Percentiles rank a stretch among this genome's conserved stretches.
Evolutionary conservation across 1,140 invertebrate genomes (phyloP).

Genomic region (Oppia nitens): DNA sequence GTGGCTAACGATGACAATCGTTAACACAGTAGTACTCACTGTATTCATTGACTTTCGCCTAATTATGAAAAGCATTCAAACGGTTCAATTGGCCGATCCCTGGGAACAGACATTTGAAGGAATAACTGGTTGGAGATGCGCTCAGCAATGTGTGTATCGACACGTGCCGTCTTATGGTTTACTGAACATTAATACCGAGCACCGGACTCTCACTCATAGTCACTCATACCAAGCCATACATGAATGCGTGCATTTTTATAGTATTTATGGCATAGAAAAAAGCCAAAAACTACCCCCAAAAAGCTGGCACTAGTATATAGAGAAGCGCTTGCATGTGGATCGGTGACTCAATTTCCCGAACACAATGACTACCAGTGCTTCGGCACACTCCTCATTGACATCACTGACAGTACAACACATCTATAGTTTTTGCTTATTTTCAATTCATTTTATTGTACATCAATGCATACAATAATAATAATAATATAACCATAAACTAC

Average conservation of each 20-base stretch:
- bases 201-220: neutral
- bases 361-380: neutral
- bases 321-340: neutral
- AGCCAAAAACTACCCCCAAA: neutral
- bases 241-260: neutral
- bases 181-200: neutral
- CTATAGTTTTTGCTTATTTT: neutral
- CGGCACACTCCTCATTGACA: neutral
- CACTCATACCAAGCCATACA: neutral
- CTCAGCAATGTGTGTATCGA: neutral
- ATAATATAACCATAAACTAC: no score
- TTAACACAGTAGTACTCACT: neutral
- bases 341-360: conserved; percentile 11
- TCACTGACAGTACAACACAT: neutral
- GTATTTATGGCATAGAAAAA: neutral
- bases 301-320: neutral
- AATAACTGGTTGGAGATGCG: neutral
- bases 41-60: neutral
- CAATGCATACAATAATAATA: no score
- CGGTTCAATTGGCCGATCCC: neutral
- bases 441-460: neutral
- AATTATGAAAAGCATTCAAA: neutral
- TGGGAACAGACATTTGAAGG: neutral
- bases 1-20: neutral
- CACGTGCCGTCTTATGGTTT: conserved; percentile 1